phyloP scores from a whole-genome alignment of 2,113 vertebrate genomes.

The Catagonus wagneri region DNA sequence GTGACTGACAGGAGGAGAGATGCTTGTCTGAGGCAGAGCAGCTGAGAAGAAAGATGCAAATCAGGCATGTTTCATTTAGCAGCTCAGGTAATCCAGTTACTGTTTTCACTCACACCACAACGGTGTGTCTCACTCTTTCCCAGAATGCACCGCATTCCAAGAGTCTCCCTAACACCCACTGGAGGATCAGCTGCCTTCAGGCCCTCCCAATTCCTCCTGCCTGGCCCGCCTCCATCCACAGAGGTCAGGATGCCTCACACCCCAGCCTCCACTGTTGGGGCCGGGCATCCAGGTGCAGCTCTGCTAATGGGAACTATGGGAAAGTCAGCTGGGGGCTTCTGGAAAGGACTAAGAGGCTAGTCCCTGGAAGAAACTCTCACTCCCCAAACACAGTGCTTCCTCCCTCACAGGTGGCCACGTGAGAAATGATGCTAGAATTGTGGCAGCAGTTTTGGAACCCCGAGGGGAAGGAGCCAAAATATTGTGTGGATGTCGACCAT shows the following conservation, averaged over 20 bases:
- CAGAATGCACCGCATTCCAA: neutral
- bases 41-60: neutral
- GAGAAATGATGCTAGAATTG: neutral
- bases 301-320: neutral
- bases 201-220: too few relatives aligned
- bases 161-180: fast-evolving
- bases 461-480: neutral
- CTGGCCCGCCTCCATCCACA: fast-evolving
- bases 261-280: neutral
- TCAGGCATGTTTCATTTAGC: neutral
- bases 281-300: too few relatives aligned
- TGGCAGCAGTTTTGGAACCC: neutral
- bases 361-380: neutral
- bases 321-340: neutral
- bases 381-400: neutral
- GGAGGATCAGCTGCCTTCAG: neutral
- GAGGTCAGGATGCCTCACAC: neutral
- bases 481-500: too few relatives aligned
- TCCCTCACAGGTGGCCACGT: neutral
- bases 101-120: neutral
- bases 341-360: neutral
- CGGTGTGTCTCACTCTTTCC: neutral
- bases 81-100: neutral
- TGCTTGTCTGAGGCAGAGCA: neutral
- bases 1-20: neutral